Evolutionary conservation across 2,888 invertebrate genomes (phyloP).

Genomic region (Sicus ferrugineus): DNA sequence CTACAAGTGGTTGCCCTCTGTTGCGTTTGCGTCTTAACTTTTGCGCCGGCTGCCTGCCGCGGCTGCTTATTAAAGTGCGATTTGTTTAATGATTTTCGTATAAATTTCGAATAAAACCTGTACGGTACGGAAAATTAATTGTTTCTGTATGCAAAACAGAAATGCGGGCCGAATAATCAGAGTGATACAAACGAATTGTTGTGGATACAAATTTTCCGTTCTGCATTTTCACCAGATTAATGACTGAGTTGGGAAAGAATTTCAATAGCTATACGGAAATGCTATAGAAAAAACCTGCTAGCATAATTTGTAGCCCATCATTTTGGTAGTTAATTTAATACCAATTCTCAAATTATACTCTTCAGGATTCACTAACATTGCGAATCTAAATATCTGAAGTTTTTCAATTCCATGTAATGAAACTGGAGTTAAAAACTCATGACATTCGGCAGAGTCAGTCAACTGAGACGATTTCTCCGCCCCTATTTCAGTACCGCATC

Average conservation of each 20-base stretch:
- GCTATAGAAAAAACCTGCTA: too few relatives aligned
- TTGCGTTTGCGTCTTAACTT: not conserved
- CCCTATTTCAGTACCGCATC: too few relatives aligned
- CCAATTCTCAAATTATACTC: too few relatives aligned
- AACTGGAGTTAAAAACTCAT: not conserved
- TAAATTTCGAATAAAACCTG: constrained; percentile 53
- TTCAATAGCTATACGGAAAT: too few relatives aligned
- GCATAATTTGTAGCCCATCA: too few relatives aligned
- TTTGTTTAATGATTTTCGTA: constrained; percentile 59
- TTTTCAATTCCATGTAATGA: not conserved
- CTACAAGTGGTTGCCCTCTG: constrained; percentile 16
- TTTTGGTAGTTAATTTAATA: too few relatives aligned
- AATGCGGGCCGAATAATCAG: too few relatives aligned
- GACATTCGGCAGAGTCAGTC: not conserved
- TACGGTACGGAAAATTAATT: constrained; percentile 57
- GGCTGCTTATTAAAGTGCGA: constrained; percentile 56
- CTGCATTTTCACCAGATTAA: not conserved
- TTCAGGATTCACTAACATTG: not conserved
- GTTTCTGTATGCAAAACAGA: constrained; percentile 60
- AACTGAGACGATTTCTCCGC: constrained; percentile 15
- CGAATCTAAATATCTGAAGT: not conserved
- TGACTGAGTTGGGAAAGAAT: not conserved
- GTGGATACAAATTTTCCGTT: not conserved
- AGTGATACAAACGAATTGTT: not conserved
- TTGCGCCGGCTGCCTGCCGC: not conserved